These are phyloP conservation scores for Pandemis heparana DNA, from an alignment of 2,888 invertebrate genomes.

Conservation along the genomic window DNA sequence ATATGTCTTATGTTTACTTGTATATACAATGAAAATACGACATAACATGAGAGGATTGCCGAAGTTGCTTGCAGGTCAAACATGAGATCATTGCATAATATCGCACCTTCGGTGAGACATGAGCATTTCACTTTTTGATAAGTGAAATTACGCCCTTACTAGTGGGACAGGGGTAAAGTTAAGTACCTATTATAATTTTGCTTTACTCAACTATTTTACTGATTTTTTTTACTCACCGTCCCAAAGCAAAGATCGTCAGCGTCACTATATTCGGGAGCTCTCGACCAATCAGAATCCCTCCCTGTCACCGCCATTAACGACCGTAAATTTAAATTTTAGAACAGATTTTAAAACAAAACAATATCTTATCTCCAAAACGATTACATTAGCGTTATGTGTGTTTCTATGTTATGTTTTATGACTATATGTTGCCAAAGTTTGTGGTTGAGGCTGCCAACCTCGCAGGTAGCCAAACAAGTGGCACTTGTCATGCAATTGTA, in stretches of 20 bases:
- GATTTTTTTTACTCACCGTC: not conserved
- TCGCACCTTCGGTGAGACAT: too few relatives aligned
- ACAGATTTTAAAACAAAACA: not conserved
- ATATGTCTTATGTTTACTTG: too few relatives aligned
- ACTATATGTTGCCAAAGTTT: not conserved
- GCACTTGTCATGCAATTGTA: not conserved
- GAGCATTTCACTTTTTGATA: too few relatives aligned
- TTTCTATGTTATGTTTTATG: not conserved
- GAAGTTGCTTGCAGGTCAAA: too few relatives aligned
- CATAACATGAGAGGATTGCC: too few relatives aligned
- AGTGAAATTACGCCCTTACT: too few relatives aligned
- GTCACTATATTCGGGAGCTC: not conserved
- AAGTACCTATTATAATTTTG: too few relatives aligned
- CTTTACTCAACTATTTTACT: not conserved
- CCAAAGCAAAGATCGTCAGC: not conserved
- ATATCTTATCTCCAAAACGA: not conserved
- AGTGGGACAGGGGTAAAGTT: too few relatives aligned
- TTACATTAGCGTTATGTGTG: not conserved
- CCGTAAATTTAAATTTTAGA: not conserved
- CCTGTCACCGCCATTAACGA: constrained; percentile 1
- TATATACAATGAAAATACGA: too few relatives aligned
- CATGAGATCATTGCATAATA: too few relatives aligned
- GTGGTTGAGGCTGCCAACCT: not conserved
- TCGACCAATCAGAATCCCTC: constrained; percentile 1
- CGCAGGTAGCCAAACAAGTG: not conserved